Evolutionary conservation across 2,888 invertebrate species (phyloP), one percentile per base, ranked within the genome.

Genomic region (Drosophila colorata): DNA sequence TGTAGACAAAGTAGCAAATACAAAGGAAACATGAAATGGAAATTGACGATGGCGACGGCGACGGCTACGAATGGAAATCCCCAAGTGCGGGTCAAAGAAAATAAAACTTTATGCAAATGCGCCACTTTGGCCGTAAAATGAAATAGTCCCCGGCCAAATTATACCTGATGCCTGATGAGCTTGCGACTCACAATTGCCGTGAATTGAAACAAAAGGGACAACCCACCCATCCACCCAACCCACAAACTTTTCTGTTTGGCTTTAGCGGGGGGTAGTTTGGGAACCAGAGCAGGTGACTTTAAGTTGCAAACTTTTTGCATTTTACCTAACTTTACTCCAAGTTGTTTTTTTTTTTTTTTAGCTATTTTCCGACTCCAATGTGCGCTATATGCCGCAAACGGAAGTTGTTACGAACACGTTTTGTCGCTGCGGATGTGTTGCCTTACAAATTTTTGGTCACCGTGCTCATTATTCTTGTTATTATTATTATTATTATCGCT

Each of bases 41-140:
- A 84, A 87, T 79, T 77, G 79, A 70, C 58, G 53, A 61, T 44
- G 40, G 9, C n/a, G 40, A 51, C 25, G 40, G 9, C n/a, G 40
- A 51, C 25, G 23, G n/a, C 61, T 37, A 60, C 55, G 43, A 51
- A 65, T 77, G 63, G 85, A 80, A 85, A 75, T 85, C 80, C 85
- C 85, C 80, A 85, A 85, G 85, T 85, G 85, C 87, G 88, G 88
- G 88, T 87, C 88, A 86, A 84, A 81, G 87, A 84, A 88, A 84
- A 88, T 87, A 87, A 87, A 87, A 87, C 84, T 86, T 86, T 86
- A 86, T 86, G 86, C 88, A 86, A 86, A 86, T 86, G 86, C 69
- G 88, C 80, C 81, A 84, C 88, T 86, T 83, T 86, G 80, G 86
- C 87, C 88, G 83, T 88, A 86, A 87, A 88, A 86, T 88, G 88